phyloP scores from a whole-genome alignment of 1,140 invertebrate genomes.

The Mesaphorura yosii region DNA sequence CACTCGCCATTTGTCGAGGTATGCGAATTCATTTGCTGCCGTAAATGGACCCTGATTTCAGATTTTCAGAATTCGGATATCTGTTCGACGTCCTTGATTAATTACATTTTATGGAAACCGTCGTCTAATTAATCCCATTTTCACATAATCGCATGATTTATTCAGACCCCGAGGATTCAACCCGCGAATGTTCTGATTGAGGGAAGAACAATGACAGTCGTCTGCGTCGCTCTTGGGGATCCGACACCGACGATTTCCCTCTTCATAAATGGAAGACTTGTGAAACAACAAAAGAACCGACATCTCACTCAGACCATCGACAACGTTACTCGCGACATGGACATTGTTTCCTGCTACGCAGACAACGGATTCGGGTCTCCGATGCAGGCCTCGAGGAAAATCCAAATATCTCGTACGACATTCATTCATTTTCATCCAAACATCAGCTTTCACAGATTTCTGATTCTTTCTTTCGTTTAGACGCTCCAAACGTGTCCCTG shows the following conservation, averaged over 20 bases:
- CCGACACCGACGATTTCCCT: slow-evolving; percentile 69
- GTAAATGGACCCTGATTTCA: no score
- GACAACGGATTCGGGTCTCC: slow-evolving; percentile 73
- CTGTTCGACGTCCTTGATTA: neutral
- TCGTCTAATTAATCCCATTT: no score
- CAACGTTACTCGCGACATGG: slow-evolving; percentile 67
- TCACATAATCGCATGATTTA: no score
- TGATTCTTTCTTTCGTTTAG: slow-evolving; percentile 37
- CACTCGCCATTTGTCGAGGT: slow-evolving; percentile 74
- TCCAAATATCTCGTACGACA: slow-evolving; percentile 64
- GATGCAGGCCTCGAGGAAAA: slow-evolving; percentile 61
- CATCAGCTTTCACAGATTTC: neutral
- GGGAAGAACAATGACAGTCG: slow-evolving; percentile 63
- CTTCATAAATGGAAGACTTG: slow-evolving; percentile 59
- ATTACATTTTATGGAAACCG: neutral
- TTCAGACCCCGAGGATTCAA: slow-evolving; percentile 63
- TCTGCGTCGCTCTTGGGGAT: slow-evolving; percentile 69
- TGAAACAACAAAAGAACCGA: slow-evolving; percentile 58
- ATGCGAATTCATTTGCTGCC: no score
- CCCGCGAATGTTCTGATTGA: slow-evolving; percentile 66
- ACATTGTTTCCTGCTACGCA: slow-evolving; percentile 68
- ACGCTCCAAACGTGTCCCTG: slow-evolving; percentile 58
- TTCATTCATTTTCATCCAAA: neutral
- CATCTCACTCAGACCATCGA: slow-evolving; percentile 70
- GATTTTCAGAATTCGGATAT: no score